Evolutionary conservation across 1,140 invertebrate genomes (phyloP).

Genomic region (Cydia pomonella): DNA sequence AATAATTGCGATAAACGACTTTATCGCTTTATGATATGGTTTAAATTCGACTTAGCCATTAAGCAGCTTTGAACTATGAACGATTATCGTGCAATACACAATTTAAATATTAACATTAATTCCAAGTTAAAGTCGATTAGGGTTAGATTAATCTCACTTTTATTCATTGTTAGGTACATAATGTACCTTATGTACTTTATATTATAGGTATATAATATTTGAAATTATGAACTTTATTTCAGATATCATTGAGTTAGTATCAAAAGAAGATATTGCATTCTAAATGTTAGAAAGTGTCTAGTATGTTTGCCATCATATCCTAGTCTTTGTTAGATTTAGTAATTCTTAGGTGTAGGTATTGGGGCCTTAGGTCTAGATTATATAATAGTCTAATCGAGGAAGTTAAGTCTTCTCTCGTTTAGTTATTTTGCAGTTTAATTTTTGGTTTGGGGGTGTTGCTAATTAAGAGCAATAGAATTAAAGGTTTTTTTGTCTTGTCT

Average conservation of each 20-base stretch:
- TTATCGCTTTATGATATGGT: not conserved
- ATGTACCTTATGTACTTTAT: too few relatives aligned
- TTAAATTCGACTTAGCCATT: not conserved
- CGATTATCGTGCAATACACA: too few relatives aligned
- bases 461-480: not conserved
- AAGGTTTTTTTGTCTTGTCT: too few relatives aligned
- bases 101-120: too few relatives aligned
- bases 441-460: not conserved
- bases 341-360: constrained; percentile 14
- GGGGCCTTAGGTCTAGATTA: constrained; percentile 10
- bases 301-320: constrained; percentile 34
- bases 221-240: too few relatives aligned
- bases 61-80: not conserved
- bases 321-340: constrained; percentile 9
- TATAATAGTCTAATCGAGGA: not conserved
- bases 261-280: not conserved
- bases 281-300: not conserved
- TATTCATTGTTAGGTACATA: too few relatives aligned
- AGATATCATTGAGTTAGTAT: not conserved
- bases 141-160: too few relatives aligned
- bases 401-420: not conserved
- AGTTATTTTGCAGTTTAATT: not conserved
- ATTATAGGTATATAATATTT: too few relatives aligned
- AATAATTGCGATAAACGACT: not conserved
- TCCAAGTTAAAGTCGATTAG: too few relatives aligned